Evolutionary conservation across 2,888 invertebrate genomes (phyloP), one percentile per base, ranked within the genome.

Genomic region (Patella depressa): DNA sequence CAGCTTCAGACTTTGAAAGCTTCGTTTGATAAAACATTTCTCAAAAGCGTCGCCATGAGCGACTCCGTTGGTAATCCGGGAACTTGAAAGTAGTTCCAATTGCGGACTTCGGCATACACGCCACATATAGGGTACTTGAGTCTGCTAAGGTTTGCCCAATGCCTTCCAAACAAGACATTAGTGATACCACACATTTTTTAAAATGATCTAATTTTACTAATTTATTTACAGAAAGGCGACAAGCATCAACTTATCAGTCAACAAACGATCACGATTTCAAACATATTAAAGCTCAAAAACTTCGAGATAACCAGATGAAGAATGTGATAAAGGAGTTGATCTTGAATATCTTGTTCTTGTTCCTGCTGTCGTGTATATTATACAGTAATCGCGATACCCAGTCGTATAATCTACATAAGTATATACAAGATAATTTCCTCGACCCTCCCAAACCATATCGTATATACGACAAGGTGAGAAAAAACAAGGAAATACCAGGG

Each of bases 381-480:
- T 81, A 80, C 59, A 73, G 72, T 71, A 81, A 82, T 69, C 70
- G 80, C n/a, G 79, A 75, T 24, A 54, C 80, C 2, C 74, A 76
- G 19, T 78, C 76, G n/a, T 80, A 65, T 73, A 45, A 34, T 2
- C 53, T 79, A 24, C 54, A 76, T 19, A 15, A 54, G 2, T 73
- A 76, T 57, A 57, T 82, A 17, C 53, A 71, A 45, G 69, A 79
- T 45, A 73, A 73, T 54, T 72, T 81, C 59, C 72, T 81, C 17
- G 72, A 69, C 0, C 75, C 77, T 14, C 69, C 73, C 45, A 76
- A 69, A 72, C 76, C 76, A 15, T 59, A 45, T 3, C 9, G 65
- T 11, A 24, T 24, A 45, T 72, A 72, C 11, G 72, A 45, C n/a
- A 55, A 73, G 29, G 72, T 53, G 34, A 19, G 72, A 14, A 71